phyloP scores from a whole-genome alignment of 30 jellyfish, hydroid and myxozoan species.

The Rhopilema esculentum region DNA sequence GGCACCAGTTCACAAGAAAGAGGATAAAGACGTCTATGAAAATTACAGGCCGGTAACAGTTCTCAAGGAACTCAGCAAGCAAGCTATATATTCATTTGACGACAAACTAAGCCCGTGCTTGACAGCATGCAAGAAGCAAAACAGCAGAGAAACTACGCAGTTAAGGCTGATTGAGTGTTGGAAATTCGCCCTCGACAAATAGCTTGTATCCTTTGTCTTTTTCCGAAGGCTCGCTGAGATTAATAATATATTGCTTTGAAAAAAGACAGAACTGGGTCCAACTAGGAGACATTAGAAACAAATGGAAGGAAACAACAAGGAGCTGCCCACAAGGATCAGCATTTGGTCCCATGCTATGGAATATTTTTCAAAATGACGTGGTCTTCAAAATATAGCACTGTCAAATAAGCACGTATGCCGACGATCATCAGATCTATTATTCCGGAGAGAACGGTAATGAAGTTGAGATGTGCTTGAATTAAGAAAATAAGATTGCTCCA shows the following conservation, averaged over 20 bases:
- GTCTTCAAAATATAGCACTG: background rate
- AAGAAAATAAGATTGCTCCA: slow-evolving; percentile 14
- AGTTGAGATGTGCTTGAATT: slow-evolving; percentile 18
- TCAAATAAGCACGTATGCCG: slow-evolving; percentile 30
- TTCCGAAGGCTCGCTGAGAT: slow-evolving; percentile 12
- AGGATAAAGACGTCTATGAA: background rate
- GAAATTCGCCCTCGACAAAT: slow-evolving; percentile 3
- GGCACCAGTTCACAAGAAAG: slow-evolving; percentile 6
- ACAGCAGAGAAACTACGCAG: background rate
- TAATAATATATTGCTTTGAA: slow-evolving; percentile 17
- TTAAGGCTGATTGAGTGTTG: background rate
- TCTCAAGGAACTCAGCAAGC: slow-evolving; percentile 5
- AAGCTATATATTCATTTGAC: slow-evolving; percentile 1
- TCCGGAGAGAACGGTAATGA: background rate
- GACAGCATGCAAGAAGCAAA: background rate
- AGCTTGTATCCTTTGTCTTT: background rate
- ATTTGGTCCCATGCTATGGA: slow-evolving; percentile 51
- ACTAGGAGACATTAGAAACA: slow-evolving; percentile 27
- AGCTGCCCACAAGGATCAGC: slow-evolving; percentile 58
- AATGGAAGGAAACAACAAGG: slow-evolving; percentile 42
- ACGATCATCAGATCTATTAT: slow-evolving; percentile 17
- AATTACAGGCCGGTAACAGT: background rate
- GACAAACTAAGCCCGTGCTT: background rate
- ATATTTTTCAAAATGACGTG: slow-evolving; percentile 17
- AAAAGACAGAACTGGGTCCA: slow-evolving; percentile 35